Evolutionary conservation across 1,140 invertebrate genomes (phyloP), one percentile per base, ranked within the genome.

Genomic region (Cherax quadricarinatus): DNA sequence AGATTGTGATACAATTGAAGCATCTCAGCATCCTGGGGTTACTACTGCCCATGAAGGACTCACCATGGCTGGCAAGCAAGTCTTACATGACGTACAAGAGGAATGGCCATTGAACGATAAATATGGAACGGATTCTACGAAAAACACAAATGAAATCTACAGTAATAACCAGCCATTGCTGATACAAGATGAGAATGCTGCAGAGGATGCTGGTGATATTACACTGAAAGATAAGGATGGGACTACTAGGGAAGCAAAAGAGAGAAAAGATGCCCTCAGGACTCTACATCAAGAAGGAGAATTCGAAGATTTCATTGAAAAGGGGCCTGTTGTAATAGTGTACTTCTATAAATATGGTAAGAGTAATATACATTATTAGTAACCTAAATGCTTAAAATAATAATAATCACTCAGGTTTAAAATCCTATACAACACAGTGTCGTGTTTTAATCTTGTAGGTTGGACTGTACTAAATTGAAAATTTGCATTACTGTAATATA

Each of bases 281-380:
- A 75, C 30, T n/a, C 24, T 75, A 4, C 21, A 30, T 30, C n/a
- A 60, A 30, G 18, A 3, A 48, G 81, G 81, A 83, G 81, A 83
- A 24, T 83, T 83, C 60, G 81, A 83, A 24, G 48, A 83, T 0
- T 83, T 83, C 81, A n/a, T 83, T n/a, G 30, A 83, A n/a, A 60
- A 83, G 7, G 81, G 81, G 4, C 51, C 51, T 21, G n/a, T 83
- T 60, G 51, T 57, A 10, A 83, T 83, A n/a, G 81, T 83, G 3
- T 83, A 83, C 51, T 83, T 83, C 57, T 83, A 83, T 12, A 51
- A 24, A 41, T 30, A 60, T 14, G n/a, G 81, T 83, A 30, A 83
- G 4, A 57, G 1, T 57, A 57, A 57, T 57, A 14, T 57, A 57
- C 53, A 57, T 14, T 57, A 5, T 6, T 5, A 57, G 53, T 57